Evolutionary conservation across 2,797 vertebrate genomes (phyloP).

Genomic region (Syngnathus acus): DNA sequence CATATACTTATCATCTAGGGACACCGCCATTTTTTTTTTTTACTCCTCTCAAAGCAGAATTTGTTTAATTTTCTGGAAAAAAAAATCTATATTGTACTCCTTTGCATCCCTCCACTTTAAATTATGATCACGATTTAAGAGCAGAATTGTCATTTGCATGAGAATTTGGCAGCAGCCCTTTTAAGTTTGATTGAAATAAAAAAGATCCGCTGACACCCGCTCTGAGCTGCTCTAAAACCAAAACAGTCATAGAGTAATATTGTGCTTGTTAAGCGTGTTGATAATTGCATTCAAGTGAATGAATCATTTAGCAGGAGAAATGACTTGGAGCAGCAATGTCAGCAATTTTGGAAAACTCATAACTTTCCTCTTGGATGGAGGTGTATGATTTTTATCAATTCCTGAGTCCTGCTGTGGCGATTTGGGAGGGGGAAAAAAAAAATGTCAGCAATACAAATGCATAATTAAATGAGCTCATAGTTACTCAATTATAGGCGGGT

Average conservation of each 20-base stretch:
- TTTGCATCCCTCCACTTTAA: slow-evolving; percentile 36
- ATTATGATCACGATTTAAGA: slow-evolving; percentile 30
- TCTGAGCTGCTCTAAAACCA: slow-evolving; percentile 31
- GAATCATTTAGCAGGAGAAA: slow-evolving; percentile 54
- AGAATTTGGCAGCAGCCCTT: slow-evolving; percentile 41
- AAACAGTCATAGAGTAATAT: slow-evolving; percentile 45
- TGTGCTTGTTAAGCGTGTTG: slow-evolving; percentile 39
- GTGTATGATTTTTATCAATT: slow-evolving; percentile 60
- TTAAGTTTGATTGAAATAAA: slow-evolving; percentile 43
- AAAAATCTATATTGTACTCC: slow-evolving; percentile 48
- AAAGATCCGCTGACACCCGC: slow-evolving; percentile 39
- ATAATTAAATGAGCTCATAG: slow-evolving; percentile 51
- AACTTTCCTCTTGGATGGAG: slow-evolving; percentile 44
- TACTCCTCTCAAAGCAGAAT: slow-evolving; percentile 17
- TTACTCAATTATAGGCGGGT: slow-evolving; percentile 62
- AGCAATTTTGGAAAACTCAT: slow-evolving; percentile 34
- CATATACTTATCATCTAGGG: slow-evolving; percentile 52
- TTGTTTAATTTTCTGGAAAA: slow-evolving; percentile 51
- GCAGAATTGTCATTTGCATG: slow-evolving; percentile 24
- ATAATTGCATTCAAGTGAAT: slow-evolving; percentile 40
- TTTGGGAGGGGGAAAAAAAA: slow-evolving; percentile 18
- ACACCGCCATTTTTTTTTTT: slow-evolving; percentile 25
- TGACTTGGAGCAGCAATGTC: slow-evolving; percentile 34
- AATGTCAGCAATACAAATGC: slow-evolving; percentile 46
- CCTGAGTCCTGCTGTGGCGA: slow-evolving; percentile 32